Evolutionary conservation across 2,888 invertebrate genomes (phyloP), one percentile per base, ranked within the genome.

Genomic region (Mimachlamys varia): DNA sequence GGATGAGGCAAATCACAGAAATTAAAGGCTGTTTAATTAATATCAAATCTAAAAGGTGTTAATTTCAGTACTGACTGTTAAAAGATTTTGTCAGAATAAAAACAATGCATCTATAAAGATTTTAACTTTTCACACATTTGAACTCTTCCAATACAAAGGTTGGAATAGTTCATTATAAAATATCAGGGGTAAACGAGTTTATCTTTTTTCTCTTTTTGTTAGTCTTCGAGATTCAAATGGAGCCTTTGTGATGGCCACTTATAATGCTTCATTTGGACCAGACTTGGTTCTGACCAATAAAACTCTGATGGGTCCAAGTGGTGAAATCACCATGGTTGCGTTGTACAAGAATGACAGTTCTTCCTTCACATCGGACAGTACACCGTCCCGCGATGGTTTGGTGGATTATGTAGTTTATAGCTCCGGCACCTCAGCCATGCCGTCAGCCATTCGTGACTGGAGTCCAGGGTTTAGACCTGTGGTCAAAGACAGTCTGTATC

Each of bases 331-430:
- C 76, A 76, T 76, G 76, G 76, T 76, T 76, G 15, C 76, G 1
- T 33, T 76, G 13, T 76, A 76, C 33, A 76, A 76, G 33, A 76
- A 76, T 76, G 33, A 27, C 33, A 76, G 76, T 76, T 33, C 33
- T 76, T 76, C 76, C 12, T 76, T 76, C 76, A 76, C 76, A 17
- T 0, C 7, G 2, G 76, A 33, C 76, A 76, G 76, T 33, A 76
- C 76, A 19, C 76, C 76, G 12, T 33, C 76, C 13, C 76, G 33
- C 33, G 27, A 33, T 27, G 76, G 76, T 76, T 33, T 76, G 17
- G 76, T 76, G 76, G 76, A 76, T 33, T 76, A 76, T 76, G 76
- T 76, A 1, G 76, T 76, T 27, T 76, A 76, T 76, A 76, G 76
- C 33, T 76, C 76, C 0, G 76, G 76, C 33, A 33, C 76, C 17